A percentile compares a stretch with the other conserved stretches of the same genome.
Conservation (phyloP, 2,888 invertebrate species). For the Drosophila prolongata region DNA sequence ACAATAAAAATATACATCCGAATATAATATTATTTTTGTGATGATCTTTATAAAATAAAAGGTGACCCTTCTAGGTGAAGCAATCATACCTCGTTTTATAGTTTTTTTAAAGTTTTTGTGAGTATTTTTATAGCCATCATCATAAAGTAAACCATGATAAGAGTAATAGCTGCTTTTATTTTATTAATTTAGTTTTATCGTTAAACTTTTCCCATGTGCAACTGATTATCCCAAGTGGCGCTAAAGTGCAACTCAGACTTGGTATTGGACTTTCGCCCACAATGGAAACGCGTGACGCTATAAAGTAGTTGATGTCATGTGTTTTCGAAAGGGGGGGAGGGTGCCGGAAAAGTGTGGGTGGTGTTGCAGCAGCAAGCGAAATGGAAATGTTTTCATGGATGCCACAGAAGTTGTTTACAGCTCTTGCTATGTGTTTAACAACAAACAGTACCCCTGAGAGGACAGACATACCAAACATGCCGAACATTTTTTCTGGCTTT, state of each 20-base stretch:
- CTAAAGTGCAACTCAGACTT: slow-evolving; percentile 22
- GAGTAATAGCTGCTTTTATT: not conserved
- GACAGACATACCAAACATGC: slow-evolving; percentile 17
- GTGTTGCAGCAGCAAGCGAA: slow-evolving; percentile 2
- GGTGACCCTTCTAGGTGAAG: too few species aligned
- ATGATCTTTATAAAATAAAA: too few species aligned
- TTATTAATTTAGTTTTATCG: not conserved
- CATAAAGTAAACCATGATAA: not conserved
- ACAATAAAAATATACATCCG: too few species aligned
- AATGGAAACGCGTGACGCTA: slow-evolving; percentile 47
- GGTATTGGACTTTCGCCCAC: slow-evolving; percentile 38
- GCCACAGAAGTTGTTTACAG: slow-evolving; percentile 38
- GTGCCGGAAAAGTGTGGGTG: slow-evolving; percentile 37
- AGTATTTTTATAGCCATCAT: not conserved
- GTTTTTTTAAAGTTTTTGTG: too few species aligned
- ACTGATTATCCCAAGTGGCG: slow-evolving; percentile 19
- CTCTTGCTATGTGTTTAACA: slow-evolving; percentile 20
- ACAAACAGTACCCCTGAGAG: slow-evolving; percentile 36
- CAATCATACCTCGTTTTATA: too few species aligned
- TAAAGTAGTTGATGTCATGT: slow-evolving; percentile 21
- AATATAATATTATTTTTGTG: too few species aligned
- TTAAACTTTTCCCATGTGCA: not conserved
- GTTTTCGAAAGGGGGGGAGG: not conserved
- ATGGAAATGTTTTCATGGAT: slow-evolving; percentile 23
- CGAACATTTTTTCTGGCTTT: slow-evolving; percentile 13